phyloP scores from a whole-genome alignment of 2,888 invertebrate genomes.

The Agrilus biguttatus region DNA sequence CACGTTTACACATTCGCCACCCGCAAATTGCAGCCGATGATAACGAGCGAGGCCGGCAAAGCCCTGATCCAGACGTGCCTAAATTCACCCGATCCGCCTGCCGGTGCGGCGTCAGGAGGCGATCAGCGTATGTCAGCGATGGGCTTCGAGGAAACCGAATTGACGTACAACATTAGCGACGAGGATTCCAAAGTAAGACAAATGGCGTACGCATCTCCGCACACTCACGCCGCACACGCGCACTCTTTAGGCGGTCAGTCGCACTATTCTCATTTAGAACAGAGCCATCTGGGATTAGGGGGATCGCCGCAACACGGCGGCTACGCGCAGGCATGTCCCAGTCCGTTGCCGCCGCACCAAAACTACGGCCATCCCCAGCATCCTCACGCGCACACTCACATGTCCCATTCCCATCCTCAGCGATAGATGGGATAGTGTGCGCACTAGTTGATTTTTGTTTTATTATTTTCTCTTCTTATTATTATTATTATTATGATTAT shows the following conservation, averaged over 20 bases:
- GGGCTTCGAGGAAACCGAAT: slow-evolving; percentile 96
- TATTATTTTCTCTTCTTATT: no score
- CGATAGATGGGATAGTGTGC: slow-evolving; percentile 41
- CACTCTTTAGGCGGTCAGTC: slow-evolving; percentile 32
- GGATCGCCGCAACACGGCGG: slow-evolving; percentile 36
- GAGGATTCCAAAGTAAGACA: slow-evolving; percentile 96
- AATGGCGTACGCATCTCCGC: slow-evolving; percentile 69
- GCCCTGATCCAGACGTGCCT: slow-evolving; percentile 97
- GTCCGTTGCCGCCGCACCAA: slow-evolving; percentile 52
- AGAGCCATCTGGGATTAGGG: slow-evolving; percentile 29
- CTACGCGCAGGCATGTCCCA: slow-evolving; percentile 53
- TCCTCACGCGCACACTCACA: slow-evolving; percentile 53
- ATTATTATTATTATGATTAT: no score
- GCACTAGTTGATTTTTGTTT: no score
- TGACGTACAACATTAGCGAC: slow-evolving; percentile 90
- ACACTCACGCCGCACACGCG: slow-evolving; percentile 50
- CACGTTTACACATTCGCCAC: slow-evolving; percentile 99
- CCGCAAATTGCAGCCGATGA: slow-evolving; percentile 97
- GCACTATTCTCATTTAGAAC: slow-evolving; percentile 29
- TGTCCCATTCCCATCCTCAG: slow-evolving; percentile 63
- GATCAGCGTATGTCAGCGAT: slow-evolving; percentile 98
- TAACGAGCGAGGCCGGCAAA: slow-evolving; percentile 94
- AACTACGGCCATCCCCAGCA: slow-evolving; percentile 51
- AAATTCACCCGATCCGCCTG: slow-evolving; percentile 88
- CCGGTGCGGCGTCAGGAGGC: slow-evolving; percentile 44